Percentiles rank a stretch among this genome's conserved stretches.
Evolutionary conservation across 2,797 vertebrate species (phyloP).

Genomic region (Cichlasoma orientale): DNA sequence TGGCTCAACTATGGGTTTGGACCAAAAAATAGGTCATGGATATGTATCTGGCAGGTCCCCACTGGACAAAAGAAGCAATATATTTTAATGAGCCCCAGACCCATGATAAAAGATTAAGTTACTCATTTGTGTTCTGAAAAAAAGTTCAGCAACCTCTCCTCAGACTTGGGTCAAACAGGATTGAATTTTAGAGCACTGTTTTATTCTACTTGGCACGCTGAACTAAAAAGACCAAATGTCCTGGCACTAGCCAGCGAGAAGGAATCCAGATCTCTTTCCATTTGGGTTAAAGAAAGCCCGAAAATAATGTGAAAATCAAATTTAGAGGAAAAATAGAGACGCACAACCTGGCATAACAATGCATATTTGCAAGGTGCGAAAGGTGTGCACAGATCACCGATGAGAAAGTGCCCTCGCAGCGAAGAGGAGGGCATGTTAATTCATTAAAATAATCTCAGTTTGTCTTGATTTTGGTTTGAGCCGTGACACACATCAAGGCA

Average conservation of each 20-base stretch:
- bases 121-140: conserved; percentile 51
- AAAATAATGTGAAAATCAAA: conserved; percentile 27
- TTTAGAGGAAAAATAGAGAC: conserved; percentile 29
- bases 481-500: conserved; percentile 74
- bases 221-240: conserved; percentile 23
- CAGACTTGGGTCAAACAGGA: conserved; percentile 28
- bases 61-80: conserved; percentile 59
- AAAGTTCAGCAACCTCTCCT: conserved; percentile 22
- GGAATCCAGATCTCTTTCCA: conserved; percentile 30
- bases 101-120: conserved; percentile 64
- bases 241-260: not conserved
- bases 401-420: conserved; percentile 36
- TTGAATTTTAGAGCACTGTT: conserved; percentile 24
- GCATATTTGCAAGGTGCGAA: conserved; percentile 17
- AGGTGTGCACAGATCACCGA: conserved; percentile 37
- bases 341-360: conserved; percentile 3
- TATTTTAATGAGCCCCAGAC: conserved; percentile 62
- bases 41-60: conserved; percentile 50
- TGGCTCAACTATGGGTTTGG: conserved; percentile 23
- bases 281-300: conserved; percentile 21
- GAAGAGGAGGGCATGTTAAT: conserved; percentile 52
- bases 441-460: conserved; percentile 78
- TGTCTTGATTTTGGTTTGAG: conserved; percentile 64
- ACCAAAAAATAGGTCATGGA: conserved; percentile 47
- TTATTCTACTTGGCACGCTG: conserved; percentile 30